Evolutionary conservation across 1,140 invertebrate species (phyloP).

Genomic region (Chionoecetes opilio): DNA sequence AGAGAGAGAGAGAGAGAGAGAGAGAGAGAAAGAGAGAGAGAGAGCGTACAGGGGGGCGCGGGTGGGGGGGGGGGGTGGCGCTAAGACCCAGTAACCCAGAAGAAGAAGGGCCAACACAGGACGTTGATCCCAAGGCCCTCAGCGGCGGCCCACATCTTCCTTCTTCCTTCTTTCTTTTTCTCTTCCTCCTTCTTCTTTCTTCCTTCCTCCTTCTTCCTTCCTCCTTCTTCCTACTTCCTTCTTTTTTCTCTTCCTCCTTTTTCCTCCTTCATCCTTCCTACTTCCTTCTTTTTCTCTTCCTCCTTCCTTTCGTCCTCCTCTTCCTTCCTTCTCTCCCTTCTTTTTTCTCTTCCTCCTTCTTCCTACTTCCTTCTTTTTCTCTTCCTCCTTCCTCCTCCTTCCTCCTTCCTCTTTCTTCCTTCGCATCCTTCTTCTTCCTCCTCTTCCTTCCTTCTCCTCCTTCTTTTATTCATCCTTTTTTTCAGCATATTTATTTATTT

Average conservation of each 20-base stretch:
- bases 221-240: background rate
- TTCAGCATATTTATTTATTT: too few species aligned
- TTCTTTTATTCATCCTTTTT: too few species aligned
- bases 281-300: background rate
- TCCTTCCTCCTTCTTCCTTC: background rate
- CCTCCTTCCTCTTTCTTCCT: background rate
- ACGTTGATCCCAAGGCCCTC: constrained; percentile 36
- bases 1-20: too few species aligned
- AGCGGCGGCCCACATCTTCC: too few species aligned
- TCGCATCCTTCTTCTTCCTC: too few species aligned
- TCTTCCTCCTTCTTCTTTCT: background rate
- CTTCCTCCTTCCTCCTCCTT: background rate
- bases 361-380: background rate
- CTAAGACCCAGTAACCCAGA: constrained; percentile 55
- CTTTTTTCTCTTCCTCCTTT: background rate
- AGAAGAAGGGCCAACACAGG: constrained; percentile 40
- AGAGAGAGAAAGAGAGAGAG: too few species aligned
- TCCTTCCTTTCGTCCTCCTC: background rate
- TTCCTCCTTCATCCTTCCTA: background rate
- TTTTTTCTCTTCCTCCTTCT: background rate
- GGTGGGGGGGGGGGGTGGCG: background rate
- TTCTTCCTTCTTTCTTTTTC: background rate
- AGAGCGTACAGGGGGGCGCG: background rate
- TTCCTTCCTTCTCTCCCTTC: background rate
- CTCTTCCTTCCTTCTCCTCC: too few species aligned